Conservation (phyloP, 64 coral and sea anemone species). For the Hydrozoanthus tunicans region DNA sequence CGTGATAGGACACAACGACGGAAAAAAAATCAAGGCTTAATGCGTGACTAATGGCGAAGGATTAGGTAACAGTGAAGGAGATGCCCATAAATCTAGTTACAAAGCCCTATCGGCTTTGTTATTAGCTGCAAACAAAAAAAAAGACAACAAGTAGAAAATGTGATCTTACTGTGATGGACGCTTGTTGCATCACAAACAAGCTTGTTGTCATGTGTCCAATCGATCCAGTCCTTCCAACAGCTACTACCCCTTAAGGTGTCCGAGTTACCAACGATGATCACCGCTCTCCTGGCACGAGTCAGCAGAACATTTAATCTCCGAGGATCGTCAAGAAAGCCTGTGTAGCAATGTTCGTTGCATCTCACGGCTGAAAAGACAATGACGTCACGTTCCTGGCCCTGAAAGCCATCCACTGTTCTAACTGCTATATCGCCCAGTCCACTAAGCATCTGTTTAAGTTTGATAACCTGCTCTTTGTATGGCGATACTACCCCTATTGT, state of each 20-base stretch:
- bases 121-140: no score
- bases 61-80: no score
- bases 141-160: background rate
- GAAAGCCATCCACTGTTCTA: slow-evolving; percentile 88
- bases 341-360: slow-evolving; percentile 68
- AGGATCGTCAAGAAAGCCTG: slow-evolving; percentile 80
- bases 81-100: no score
- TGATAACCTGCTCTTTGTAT: slow-evolving; percentile 65
- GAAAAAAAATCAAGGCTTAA: no score
- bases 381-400: slow-evolving; percentile 90
- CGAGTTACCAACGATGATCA: slow-evolving; percentile 80
- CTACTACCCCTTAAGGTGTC: slow-evolving; percentile 57
- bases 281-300: slow-evolving; percentile 78
- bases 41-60: no score
- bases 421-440: slow-evolving; percentile 50
- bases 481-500: slow-evolving; percentile 68
- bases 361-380: slow-evolving; percentile 89
- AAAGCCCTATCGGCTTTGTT: no score
- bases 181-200: background rate
- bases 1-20: no score
- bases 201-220: slow-evolving; percentile 17
- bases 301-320: slow-evolving; percentile 84
- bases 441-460: slow-evolving; percentile 51
- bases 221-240: slow-evolving; percentile 74
- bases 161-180: background rate